Conservation (phyloP, 92 coral and sea anemone species). For the Palythoa grandis region DNA sequence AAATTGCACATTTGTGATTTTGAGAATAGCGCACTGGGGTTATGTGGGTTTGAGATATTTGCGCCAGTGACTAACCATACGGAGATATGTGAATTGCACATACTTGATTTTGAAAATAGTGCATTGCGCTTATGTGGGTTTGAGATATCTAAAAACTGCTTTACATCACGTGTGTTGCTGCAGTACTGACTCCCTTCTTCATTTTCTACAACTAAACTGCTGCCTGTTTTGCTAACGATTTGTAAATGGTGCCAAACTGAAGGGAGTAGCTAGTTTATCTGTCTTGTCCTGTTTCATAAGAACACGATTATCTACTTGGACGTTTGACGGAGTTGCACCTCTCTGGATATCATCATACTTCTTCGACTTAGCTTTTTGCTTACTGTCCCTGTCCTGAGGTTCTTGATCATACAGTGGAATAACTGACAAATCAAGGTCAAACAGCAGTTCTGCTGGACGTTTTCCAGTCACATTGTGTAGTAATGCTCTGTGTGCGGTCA, state of each 20-base stretch:
- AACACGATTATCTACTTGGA: conserved; percentile 23
- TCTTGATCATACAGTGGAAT: too few species aligned
- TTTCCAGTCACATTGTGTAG: too few species aligned
- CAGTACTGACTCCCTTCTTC: neutral
- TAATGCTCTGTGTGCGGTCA: too few species aligned
- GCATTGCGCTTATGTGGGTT: too few species aligned
- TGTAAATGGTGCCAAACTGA: neutral
- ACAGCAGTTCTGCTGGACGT: too few species aligned
- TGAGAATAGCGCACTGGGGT: too few species aligned
- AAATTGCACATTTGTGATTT: too few species aligned
- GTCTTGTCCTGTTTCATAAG: conserved; percentile 2
- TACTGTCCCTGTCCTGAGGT: conserved; percentile 19
- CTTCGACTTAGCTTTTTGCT: conserved; percentile 17
- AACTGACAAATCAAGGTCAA: too few species aligned
- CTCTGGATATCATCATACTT: conserved; percentile 5
- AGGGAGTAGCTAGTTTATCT: neutral
- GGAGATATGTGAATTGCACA: too few species aligned
- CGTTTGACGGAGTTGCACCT: neutral
- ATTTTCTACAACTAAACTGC: neutral
- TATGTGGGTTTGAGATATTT: too few species aligned
- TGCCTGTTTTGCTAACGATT: conserved; percentile 13
- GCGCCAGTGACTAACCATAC: too few species aligned
- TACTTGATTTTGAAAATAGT: too few species aligned
- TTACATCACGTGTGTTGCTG: neutral
- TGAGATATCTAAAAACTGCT: neutral